Evolutionary conservation across 2,113 vertebrate species (phyloP).

Genomic region (Heloderma charlesbogerti): DNA sequence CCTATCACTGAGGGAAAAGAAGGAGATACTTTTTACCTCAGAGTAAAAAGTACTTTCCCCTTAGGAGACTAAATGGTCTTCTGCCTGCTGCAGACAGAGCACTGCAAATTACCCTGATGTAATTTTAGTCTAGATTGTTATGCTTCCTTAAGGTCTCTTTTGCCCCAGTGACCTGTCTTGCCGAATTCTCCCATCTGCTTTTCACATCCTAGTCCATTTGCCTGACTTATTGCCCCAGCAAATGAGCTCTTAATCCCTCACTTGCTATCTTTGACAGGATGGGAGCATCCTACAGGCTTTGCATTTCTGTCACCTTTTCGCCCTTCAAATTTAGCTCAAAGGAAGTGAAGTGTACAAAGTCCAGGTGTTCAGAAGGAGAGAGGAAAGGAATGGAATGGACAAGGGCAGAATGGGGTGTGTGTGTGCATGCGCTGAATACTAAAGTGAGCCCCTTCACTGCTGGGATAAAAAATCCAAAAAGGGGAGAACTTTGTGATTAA

Average conservation of each 20-base stretch:
- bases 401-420: neutral
- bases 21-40: neutral
- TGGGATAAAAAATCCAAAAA: neutral
- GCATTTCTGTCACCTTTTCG: neutral
- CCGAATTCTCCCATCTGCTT: fast-evolving
- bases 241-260: constrained; percentile 1
- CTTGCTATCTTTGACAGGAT: neutral
- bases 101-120: neutral
- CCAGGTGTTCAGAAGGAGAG: constrained; percentile 27
- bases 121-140: constrained; percentile 8
- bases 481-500: neutral
- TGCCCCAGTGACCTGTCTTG: neutral
- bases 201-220: neutral
- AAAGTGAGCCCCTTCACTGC: neutral
- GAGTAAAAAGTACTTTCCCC: neutral
- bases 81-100: neutral
- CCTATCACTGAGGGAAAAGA: neutral
- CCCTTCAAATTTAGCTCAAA: neutral
- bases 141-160: neutral
- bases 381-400: neutral
- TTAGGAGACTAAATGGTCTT: neutral
- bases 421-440: neutral
- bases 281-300: fast-evolving
- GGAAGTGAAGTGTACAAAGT: fast-evolving
- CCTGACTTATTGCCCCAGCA: neutral